Evolutionary conservation across 1,140 invertebrate genomes (phyloP).

Genomic region (Cepaea nemoralis): DNA sequence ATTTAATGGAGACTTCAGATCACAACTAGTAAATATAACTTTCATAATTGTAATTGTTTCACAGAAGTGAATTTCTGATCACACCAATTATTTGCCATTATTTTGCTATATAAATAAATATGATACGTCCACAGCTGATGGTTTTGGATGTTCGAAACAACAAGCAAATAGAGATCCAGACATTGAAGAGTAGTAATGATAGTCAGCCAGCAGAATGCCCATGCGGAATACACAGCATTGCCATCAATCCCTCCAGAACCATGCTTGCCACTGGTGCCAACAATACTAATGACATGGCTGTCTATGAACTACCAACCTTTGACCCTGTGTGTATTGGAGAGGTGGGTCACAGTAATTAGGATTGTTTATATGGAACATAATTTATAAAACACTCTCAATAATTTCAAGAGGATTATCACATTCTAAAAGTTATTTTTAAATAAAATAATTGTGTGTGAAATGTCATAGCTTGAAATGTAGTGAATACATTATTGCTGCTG

Average conservation of each 20-base stretch:
- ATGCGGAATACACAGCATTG: constrained; percentile 91
- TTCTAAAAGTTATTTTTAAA: too few species aligned
- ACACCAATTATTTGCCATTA: too few species aligned
- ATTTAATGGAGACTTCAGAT: too few species aligned
- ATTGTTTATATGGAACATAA: too few species aligned
- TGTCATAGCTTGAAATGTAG: too few species aligned
- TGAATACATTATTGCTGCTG: too few species aligned
- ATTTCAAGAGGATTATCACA: too few species aligned
- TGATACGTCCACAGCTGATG: constrained; percentile 77
- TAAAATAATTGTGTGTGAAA: too few species aligned
- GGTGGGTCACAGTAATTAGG: constrained; percentile 63
- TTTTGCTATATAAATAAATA: background rate
- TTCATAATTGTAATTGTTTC: too few species aligned
- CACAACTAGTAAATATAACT: too few species aligned
- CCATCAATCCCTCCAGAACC: constrained; percentile 92
- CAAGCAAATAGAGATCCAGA: constrained; percentile 86
- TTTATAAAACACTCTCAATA: too few species aligned
- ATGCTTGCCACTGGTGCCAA: constrained; percentile 91
- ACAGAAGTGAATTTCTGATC: too few species aligned
- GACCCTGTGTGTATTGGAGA: constrained; percentile 96
- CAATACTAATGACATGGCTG: constrained; percentile 92
- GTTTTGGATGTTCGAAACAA: constrained; percentile 86
- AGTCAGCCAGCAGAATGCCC: constrained; percentile 67
- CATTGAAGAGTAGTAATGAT: constrained; percentile 73
- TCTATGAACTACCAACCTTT: constrained; percentile 91